Percentiles rank a stretch among this genome's conserved stretches.
phyloP scores from a whole-genome alignment of 35 echinoderm and acorn worm genomes.

The Diadema setosum region DNA sequence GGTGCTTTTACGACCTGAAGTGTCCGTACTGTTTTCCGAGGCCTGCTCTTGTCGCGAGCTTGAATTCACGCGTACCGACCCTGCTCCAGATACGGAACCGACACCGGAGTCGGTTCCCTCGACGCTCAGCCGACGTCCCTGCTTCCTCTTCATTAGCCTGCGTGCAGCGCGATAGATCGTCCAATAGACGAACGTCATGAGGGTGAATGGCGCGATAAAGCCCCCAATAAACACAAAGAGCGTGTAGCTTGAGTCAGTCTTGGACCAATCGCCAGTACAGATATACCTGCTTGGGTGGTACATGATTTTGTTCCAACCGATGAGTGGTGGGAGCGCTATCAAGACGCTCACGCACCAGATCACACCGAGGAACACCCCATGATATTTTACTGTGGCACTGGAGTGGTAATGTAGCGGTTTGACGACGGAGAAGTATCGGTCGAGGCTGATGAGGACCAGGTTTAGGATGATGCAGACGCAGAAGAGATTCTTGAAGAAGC shows the following conservation, averaged over 20 bases:
- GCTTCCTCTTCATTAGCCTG: conserved; percentile 40
- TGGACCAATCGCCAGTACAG: conserved; percentile 39
- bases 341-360: background rate
- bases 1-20: background rate
- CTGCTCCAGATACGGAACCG: background rate
- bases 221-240: conserved; percentile 55
- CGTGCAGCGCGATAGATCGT: conserved; percentile 65
- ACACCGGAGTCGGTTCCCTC: background rate
- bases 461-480: background rate
- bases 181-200: conserved; percentile 56
- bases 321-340: conserved; percentile 60
- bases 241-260: conserved; percentile 20
- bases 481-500: conserved; percentile 7
- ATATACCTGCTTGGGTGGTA: conserved; percentile 54
- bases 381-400: background rate
- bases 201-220: conserved; percentile 47
- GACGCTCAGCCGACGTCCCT: background rate
- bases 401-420: background rate
- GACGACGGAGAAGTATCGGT: background rate
- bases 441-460: background rate
- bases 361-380: background rate
- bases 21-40: background rate
- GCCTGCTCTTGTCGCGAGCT: background rate
- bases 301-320: conserved; percentile 54
- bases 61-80: background rate